Conservation (phyloP, 2,888 invertebrate genomes). For the Cheilosia scutellata region DNA sequence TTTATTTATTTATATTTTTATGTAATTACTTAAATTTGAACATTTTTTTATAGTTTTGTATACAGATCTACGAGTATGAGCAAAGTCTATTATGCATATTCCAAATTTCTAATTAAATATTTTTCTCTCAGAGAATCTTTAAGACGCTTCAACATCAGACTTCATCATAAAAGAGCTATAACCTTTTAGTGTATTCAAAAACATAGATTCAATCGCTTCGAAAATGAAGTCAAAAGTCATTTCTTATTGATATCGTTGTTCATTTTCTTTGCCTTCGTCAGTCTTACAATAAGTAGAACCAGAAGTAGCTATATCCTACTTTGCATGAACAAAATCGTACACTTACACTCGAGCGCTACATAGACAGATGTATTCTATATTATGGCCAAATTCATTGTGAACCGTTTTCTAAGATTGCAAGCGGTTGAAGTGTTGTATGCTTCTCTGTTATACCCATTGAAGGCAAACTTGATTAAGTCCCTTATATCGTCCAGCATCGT, state of each 20-base stretch:
- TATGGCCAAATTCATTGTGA: slow-evolving; percentile 60
- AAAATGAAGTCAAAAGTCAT: slow-evolving; percentile 57
- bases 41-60: no score
- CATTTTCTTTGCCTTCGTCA: slow-evolving; percentile 30
- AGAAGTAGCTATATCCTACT: slow-evolving; percentile 42
- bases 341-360: background rate
- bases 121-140: background rate
- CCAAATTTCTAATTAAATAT: background rate
- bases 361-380: background rate
- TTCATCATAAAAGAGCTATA: slow-evolving; percentile 5
- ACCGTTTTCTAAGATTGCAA: slow-evolving; percentile 48
- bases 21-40: no score
- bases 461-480: slow-evolving; percentile 69
- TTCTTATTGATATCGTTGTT: slow-evolving; percentile 64
- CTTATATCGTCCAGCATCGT: slow-evolving; percentile 50
- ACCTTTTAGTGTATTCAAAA: slow-evolving; percentile 55
- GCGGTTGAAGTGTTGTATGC: slow-evolving; percentile 24
- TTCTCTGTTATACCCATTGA: slow-evolving; percentile 56
- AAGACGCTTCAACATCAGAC: background rate
- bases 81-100: no score
- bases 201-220: slow-evolving; percentile 41
- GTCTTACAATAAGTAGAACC: slow-evolving; percentile 13
- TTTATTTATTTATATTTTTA: no score
- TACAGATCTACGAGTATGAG: no score
- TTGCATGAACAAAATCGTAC: slow-evolving; percentile 49